phyloP scores from a whole-genome alignment of 2,113 vertebrate species.

The Centrocercus urophasianus region DNA sequence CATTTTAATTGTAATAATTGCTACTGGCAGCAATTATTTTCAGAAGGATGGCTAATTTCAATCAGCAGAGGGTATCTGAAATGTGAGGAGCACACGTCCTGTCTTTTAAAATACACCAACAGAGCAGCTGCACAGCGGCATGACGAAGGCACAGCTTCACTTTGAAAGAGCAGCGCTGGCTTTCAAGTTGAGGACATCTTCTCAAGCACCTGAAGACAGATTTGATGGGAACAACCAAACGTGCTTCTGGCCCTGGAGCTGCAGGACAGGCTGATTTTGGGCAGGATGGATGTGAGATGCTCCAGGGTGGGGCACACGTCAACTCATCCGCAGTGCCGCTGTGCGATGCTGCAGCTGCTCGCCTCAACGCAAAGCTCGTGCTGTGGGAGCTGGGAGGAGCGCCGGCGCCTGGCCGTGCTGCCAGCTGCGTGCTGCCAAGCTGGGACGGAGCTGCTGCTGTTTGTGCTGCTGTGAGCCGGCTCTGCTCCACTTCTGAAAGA shows the following conservation, averaged over 20 bases:
- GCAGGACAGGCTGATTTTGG: background rate
- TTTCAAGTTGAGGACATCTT: background rate
- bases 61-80: background rate
- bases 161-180: accelerated
- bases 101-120: background rate
- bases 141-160: background rate
- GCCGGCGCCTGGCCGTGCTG: background rate
- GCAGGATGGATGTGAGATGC: accelerated
- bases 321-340: accelerated
- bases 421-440: background rate
- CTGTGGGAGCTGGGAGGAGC: accelerated
- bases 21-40: conserved; percentile 36
- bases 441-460: background rate
- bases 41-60: background rate
- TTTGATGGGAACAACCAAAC: accelerated
- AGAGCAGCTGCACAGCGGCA: background rate
- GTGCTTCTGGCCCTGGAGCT: background rate
- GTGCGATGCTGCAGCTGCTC: accelerated
- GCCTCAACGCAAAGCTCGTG: background rate
- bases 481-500: background rate
- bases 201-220: background rate
- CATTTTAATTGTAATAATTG: conserved; percentile 41
- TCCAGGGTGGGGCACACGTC: accelerated
- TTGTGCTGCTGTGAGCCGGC: background rate
- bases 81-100: accelerated